Conservation (phyloP, 2,888 invertebrate species). For the Yponomeuta plumbellus region DNA sequence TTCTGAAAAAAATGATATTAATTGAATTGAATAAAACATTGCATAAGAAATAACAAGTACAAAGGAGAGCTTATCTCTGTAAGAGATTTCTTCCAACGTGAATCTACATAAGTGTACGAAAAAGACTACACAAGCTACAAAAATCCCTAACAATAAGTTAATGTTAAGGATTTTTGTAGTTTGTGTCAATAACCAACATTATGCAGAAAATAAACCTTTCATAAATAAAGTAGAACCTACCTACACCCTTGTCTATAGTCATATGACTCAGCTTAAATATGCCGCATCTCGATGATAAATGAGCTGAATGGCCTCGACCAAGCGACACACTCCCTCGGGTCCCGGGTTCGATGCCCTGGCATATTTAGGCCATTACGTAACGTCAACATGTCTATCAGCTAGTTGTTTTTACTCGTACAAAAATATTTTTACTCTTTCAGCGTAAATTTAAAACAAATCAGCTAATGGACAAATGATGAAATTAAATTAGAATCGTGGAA, state of each 20-base stretch:
- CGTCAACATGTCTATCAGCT: conserved; percentile 33
- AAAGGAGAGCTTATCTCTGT: too few relatives aligned
- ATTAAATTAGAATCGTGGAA: background rate
- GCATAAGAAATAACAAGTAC: too few relatives aligned
- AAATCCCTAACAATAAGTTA: too few relatives aligned
- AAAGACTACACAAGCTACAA: too few relatives aligned
- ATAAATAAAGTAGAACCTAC: background rate
- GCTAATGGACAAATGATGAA: background rate
- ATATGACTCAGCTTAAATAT: conserved; percentile 20
- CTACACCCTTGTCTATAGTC: background rate
- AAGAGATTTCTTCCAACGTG: too few relatives aligned
- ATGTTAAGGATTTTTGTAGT: too few relatives aligned
- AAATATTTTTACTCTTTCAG: conserved; percentile 4
- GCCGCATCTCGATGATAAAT: conserved; percentile 52
- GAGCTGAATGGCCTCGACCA: conserved; percentile 63
- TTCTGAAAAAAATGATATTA: too few relatives aligned
- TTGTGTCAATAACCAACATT: too few relatives aligned
- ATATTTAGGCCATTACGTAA: conserved; percentile 61
- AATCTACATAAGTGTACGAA: too few relatives aligned
- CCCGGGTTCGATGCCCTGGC: conserved; percentile 46
- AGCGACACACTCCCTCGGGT: conserved; percentile 60
- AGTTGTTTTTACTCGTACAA: background rate
- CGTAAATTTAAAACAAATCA: background rate
- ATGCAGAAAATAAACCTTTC: background rate
- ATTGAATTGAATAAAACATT: too few relatives aligned